Evolutionary conservation across 1,140 invertebrate genomes (phyloP).

Genomic region (Diabrotica virgifera): DNA sequence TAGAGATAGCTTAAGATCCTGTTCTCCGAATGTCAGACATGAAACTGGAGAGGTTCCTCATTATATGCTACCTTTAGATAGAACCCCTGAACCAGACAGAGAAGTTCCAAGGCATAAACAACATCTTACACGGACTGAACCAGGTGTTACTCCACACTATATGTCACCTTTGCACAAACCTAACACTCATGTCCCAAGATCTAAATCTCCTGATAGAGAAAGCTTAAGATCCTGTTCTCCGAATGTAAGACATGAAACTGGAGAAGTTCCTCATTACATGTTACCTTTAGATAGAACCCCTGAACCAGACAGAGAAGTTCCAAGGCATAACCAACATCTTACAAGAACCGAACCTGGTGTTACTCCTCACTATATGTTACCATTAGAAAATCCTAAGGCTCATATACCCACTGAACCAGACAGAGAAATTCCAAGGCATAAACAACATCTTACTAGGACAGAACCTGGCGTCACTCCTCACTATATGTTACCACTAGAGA

Average conservation of each 20-base stretch:
- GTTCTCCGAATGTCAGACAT: constrained; percentile 21
- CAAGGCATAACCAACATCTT: background rate
- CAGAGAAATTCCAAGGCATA: background rate
- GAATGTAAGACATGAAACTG: constrained; percentile 20
- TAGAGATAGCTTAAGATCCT: constrained; percentile 8
- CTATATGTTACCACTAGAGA: background rate
- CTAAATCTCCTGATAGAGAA: constrained; percentile 20
- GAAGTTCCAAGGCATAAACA: constrained; percentile 16
- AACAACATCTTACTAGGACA: no score
- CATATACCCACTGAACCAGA: background rate
- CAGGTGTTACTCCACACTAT: background rate
- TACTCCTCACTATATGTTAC: constrained; percentile 21
- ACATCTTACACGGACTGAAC: background rate
- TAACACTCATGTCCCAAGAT: background rate
- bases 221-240: constrained; percentile 15
- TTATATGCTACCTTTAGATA: background rate
- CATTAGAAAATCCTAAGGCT: no score
- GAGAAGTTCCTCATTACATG: background rate
- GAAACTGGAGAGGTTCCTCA: constrained; percentile 11
- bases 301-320: background rate
- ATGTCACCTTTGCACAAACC: constrained; percentile 21
- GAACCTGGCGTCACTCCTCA: background rate
- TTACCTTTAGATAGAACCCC: background rate
- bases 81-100: constrained; percentile 8
- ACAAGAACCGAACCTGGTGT: background rate